Percentiles rank a stretch among this genome's conserved stretches.
These are phyloP conservation scores for Lucilia sericata DNA, from an alignment of 1,140 invertebrate genomes.

Conservation along the genomic window DNA sequence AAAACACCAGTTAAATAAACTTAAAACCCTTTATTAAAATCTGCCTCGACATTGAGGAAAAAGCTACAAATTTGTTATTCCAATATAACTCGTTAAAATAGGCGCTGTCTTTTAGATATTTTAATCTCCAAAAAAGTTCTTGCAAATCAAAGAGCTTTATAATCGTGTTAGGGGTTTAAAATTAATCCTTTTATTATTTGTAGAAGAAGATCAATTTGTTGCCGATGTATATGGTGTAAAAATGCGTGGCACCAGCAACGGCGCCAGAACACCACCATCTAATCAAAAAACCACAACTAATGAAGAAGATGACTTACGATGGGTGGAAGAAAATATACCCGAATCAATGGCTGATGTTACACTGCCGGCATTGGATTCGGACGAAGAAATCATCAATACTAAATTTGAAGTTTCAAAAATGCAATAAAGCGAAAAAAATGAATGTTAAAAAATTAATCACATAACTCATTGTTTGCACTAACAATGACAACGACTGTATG, in stretches of 20 bases:
- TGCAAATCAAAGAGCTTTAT: too few species aligned
- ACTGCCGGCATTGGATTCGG: conserved; percentile 86
- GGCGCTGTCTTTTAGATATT: too few species aligned
- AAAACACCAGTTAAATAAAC: too few species aligned
- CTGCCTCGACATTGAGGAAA: too few species aligned
- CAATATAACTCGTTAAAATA: too few species aligned
- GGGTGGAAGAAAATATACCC: conserved; percentile 93
- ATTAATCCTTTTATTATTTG: not conserved
- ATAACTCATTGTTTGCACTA: not conserved
- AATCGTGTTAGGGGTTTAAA: too few species aligned
- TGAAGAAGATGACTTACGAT: conserved; percentile 86
- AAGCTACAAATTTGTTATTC: too few species aligned
- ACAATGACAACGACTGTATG: conserved; percentile 33
- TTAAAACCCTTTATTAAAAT: too few species aligned
- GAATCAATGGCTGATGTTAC: conserved; percentile 79
- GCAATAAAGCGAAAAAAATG: conserved; percentile 72
- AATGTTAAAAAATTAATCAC: conserved; percentile 5
- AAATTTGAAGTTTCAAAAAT: conserved; percentile 93
- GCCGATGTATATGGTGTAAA: conserved; percentile 89
- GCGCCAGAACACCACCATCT: conserved; percentile 51
- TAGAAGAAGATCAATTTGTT: conserved; percentile 83
- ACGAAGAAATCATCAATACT: conserved; percentile 89
- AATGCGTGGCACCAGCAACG: conserved; percentile 72
- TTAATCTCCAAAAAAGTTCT: too few species aligned
- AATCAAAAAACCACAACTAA: conserved; percentile 68